Evolutionary conservation across 2,797 vertebrate species (phyloP), one percentile per base, ranked within the genome.

Genomic region (Clarias platycephalus): DNA sequence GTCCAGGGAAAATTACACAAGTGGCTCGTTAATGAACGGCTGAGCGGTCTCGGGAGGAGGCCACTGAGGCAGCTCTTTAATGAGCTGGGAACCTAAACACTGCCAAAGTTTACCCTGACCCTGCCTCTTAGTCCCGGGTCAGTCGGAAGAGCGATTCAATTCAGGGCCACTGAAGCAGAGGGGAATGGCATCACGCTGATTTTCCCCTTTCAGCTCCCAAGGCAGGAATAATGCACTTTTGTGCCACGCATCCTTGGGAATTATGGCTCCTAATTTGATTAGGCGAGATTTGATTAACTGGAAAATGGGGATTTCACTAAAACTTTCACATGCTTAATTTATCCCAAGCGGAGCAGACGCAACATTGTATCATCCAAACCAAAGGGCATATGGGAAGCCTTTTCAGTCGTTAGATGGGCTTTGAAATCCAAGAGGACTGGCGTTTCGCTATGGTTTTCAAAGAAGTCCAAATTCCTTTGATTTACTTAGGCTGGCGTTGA

Each of bases 201-300:
- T 96, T 93, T 87, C 91, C 95, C 95, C 96, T 98, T 98, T 98
- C 97, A 97, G 96, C 97, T 97, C 96, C 94, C 88, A 91, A 95
- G 95, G 94, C 97, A 95, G 95, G 96, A 96, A 99, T 98, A 97
- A 99, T 98, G 95, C 96, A 96, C 97, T 98, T 98, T 96, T 97
- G 97, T 98, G 97, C 96, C 95, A 94, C 94, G 96, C 96, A 98
- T 98, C 97, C 97, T 97, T 96, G 96, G 97, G 97, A 99, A 99
- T 99, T 99, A 98, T 98, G 96, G 96, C 97, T 96, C 95, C 97
- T 99, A 99, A 99, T 99, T 99, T 99, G 98, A 99, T 99, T 99
- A 99, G 97, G 97, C 96, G 96, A 99, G 98, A 99, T 99, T 99
- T 99, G 98, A 99, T 99, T 99, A 99, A 97, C 97, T 98, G 97